Conservation (phyloP, 2,888 invertebrate species). For the Platycheirus albimanus region DNA sequence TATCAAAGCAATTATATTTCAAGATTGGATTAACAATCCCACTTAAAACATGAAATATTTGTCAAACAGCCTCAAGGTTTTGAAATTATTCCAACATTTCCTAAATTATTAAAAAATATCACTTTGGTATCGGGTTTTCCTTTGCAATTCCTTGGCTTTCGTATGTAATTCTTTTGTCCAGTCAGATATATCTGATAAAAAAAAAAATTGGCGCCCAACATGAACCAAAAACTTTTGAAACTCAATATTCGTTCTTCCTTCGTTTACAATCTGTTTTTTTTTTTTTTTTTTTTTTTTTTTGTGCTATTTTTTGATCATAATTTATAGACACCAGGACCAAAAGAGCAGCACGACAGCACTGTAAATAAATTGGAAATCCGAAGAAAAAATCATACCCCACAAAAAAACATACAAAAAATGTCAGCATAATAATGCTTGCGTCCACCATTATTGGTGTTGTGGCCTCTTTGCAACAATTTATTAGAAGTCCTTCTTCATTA, state of each 20-base stretch:
- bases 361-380: too few relatives aligned
- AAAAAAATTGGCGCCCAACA: neutral
- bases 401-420: neutral
- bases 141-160: too few relatives aligned
- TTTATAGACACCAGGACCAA: neutral
- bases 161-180: neutral
- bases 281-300: too few relatives aligned
- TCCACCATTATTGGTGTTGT: conserved; percentile 1
- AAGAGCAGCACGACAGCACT: too few relatives aligned
- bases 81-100: too few relatives aligned
- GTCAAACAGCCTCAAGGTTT: too few relatives aligned
- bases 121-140: too few relatives aligned
- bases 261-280: too few relatives aligned
- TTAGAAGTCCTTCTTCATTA: conserved; percentile 61
- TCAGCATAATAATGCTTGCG: conserved; percentile 4
- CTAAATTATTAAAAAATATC: too few relatives aligned
- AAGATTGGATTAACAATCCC: too few relatives aligned
- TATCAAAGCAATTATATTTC: too few relatives aligned
- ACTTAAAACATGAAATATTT: too few relatives aligned
- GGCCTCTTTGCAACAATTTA: conserved; percentile 48
- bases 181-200: neutral
- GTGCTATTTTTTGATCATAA: neutral
- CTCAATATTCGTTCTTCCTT: neutral
- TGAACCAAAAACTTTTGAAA: neutral
- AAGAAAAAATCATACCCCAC: neutral